A percentile compares a stretch with the other conserved stretches of the same genome.
Evolutionary conservation across 2,113 vertebrate species (phyloP).

Genomic region (Catagonus wagneri): DNA sequence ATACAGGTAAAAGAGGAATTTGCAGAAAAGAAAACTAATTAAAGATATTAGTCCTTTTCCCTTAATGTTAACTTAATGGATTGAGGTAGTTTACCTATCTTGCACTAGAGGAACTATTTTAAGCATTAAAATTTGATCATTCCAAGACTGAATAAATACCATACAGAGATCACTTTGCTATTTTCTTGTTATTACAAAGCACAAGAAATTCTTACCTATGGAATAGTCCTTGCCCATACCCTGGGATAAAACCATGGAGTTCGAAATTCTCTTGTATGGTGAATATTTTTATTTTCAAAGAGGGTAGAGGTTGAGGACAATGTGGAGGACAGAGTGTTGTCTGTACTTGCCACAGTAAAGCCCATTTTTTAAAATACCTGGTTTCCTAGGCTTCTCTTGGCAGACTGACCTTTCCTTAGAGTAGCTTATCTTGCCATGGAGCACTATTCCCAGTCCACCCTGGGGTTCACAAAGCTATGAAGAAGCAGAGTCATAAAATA

Average conservation of each 20-base stretch:
- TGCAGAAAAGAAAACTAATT: neutral
- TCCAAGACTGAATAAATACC: neutral
- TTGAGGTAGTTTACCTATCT: neutral
- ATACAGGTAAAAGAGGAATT: neutral
- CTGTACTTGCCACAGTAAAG: conserved; percentile 1
- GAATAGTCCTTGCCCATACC: neutral
- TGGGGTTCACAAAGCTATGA: neutral
- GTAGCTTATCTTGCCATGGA: conserved; percentile 53
- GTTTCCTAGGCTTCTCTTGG: neutral
- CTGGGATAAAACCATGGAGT: neutral
- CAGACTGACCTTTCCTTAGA: conserved; percentile 62
- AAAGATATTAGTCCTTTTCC: neutral
- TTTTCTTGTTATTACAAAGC: neutral
- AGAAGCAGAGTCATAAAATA: conserved; percentile 4
- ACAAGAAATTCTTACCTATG: neutral
- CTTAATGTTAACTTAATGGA: conserved; percentile 39
- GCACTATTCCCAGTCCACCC: neutral
- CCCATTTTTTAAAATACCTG: conserved; percentile 15
- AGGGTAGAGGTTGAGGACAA: neutral
- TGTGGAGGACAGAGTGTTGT: neutral
- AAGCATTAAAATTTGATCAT: conserved; percentile 1
- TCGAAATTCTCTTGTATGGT: neutral
- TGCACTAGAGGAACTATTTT: neutral
- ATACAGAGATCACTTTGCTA: neutral
- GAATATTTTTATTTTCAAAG: conserved; percentile 34